These are phyloP conservation scores for Nephrotoma guestfalica DNA, from an alignment of 2,888 invertebrate genomes.

Conservation along the genomic window DNA sequence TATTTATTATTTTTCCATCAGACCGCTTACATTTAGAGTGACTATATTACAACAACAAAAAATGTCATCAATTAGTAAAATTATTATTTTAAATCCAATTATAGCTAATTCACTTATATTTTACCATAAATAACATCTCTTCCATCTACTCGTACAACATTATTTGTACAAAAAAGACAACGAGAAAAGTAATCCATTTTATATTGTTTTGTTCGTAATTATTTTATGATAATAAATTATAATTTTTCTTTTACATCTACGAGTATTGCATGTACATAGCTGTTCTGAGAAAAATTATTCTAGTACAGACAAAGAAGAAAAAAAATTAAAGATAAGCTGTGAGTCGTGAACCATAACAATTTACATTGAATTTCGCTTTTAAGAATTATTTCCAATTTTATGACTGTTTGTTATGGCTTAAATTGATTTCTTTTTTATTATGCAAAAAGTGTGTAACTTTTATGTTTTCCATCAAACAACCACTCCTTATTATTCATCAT, in stretches of 20 bases:
- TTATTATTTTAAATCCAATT: neutral
- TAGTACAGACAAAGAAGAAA: neutral
- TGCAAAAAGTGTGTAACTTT: neutral
- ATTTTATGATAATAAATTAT: neutral
- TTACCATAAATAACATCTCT: neutral
- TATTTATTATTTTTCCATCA: neutral
- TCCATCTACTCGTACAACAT: neutral
- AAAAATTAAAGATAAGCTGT: neutral
- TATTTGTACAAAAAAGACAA: neutral
- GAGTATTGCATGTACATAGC: too few relatives aligned
- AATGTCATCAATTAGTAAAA: neutral
- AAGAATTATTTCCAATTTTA: too few relatives aligned
- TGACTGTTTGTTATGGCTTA: neutral
- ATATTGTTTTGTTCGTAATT: too few relatives aligned
- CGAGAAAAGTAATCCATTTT: neutral
- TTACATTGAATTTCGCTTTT: too few relatives aligned
- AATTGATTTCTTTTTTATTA: neutral
- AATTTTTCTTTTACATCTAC: neutral
- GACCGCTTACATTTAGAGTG: neutral
- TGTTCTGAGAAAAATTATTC: neutral
- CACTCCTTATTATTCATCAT: neutral
- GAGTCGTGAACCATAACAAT: too few relatives aligned
- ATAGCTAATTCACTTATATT: neutral
- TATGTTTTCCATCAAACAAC: neutral
- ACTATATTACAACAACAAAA: neutral